Evolutionary conservation across 2,888 invertebrate species (phyloP).

Genomic region (Hybos culiciformis): DNA sequence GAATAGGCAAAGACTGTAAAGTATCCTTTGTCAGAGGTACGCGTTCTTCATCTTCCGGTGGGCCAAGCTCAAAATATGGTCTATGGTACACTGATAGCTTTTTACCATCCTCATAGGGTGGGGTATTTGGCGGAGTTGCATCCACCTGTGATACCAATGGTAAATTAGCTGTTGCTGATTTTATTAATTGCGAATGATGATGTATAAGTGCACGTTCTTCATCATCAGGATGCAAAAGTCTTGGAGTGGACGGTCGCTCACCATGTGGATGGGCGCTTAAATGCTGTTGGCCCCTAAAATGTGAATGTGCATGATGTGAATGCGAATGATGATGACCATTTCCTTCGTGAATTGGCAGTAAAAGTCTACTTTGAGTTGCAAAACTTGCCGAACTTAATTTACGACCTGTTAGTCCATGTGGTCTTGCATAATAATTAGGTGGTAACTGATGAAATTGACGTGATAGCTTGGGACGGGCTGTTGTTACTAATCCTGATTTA

Average conservation of each 20-base stretch:
- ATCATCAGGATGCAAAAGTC: slow-evolving; percentile 30
- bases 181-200: slow-evolving; percentile 27
- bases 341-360: slow-evolving; percentile 36
- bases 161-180: slow-evolving; percentile 34
- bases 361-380: slow-evolving; percentile 32
- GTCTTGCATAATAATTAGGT: slow-evolving; percentile 34
- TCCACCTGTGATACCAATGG: slow-evolving; percentile 34
- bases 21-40: slow-evolving; percentile 18
- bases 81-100: slow-evolving; percentile 15
- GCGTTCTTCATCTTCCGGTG: too few relatives aligned
- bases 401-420: slow-evolving; percentile 29
- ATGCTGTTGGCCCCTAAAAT: slow-evolving; percentile 14
- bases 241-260: slow-evolving; percentile 27
- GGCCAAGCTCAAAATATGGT: too few relatives aligned
- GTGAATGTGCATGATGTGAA: slow-evolving; percentile 21
- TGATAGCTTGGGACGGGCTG: slow-evolving; percentile 27
- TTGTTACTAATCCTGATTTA: slow-evolving; percentile 28
- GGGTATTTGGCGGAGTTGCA: slow-evolving; percentile 30
- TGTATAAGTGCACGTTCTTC: slow-evolving; percentile 28
- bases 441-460: slow-evolving; percentile 45
- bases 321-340: slow-evolving; percentile 23
- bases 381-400: slow-evolving; percentile 35
- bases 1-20: slow-evolving; percentile 10
- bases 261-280: slow-evolving; percentile 16
- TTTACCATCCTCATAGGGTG: slow-evolving; percentile 14